Conservation (phyloP, 1,140 invertebrate species). For the Apis cerana region DNA sequence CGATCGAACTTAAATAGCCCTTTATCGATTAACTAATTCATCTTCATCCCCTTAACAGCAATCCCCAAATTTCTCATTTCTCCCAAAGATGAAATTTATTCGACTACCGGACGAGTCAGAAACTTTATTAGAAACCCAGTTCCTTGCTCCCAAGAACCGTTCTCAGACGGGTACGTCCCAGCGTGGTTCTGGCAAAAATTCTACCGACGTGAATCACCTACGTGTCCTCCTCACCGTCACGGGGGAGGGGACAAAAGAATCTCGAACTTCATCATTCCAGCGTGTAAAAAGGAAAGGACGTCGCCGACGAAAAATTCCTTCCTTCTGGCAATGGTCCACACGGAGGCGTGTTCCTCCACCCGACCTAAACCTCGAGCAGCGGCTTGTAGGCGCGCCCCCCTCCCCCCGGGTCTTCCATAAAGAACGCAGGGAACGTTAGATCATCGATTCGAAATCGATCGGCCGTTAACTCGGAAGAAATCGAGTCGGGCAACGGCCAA, state of each 20-base stretch:
- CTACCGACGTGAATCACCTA: slow-evolving; percentile 12
- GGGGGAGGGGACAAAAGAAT: background rate
- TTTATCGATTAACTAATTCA: no score
- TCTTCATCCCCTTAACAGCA: no score
- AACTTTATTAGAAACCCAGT: slow-evolving; percentile 1
- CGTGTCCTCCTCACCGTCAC: background rate
- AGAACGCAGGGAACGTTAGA: background rate
- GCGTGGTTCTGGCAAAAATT: slow-evolving; percentile 4
- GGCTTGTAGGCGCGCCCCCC: slow-evolving; percentile 4
- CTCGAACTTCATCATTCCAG: background rate
- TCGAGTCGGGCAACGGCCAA: background rate
- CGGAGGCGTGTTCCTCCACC: background rate
- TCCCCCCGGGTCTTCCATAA: background rate
- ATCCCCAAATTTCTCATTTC: no score
- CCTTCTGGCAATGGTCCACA: slow-evolving; percentile 5
- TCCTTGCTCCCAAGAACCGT: background rate
- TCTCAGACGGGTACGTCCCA: background rate
- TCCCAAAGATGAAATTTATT: no score
- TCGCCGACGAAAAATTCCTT: slow-evolving; percentile 9
- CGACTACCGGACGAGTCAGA: no score
- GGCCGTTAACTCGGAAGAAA: background rate
- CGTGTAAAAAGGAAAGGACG: background rate
- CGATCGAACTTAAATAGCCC: no score
- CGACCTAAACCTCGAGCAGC: background rate
- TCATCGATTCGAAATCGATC: background rate